Evolutionary conservation across 2,888 invertebrate genomes (phyloP).

Genomic region (Cylloceria caligata): DNA sequence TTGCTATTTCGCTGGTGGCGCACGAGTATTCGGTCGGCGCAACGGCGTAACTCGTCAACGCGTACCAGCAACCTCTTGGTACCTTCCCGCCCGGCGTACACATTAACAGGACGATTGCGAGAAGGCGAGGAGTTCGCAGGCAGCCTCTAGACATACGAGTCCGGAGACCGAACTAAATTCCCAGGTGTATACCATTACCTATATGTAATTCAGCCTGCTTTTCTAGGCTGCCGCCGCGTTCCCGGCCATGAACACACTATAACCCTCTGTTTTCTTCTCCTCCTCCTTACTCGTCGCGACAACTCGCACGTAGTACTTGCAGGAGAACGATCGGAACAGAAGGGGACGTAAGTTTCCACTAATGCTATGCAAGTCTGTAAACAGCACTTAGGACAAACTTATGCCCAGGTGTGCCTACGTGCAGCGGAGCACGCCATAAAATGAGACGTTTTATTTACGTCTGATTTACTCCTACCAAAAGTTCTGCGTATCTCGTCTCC

Average conservation of each 20-base stretch:
- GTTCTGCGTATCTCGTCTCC: not conserved
- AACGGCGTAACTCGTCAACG: conserved; percentile 49
- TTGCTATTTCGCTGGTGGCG: conserved; percentile 28
- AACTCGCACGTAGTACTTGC: conserved; percentile 26
- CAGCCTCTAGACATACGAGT: conserved; percentile 1
- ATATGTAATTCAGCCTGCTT: conserved; percentile 31
- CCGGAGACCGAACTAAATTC: conserved; percentile 57
- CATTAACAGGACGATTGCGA: conserved; percentile 57
- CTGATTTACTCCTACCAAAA: not conserved
- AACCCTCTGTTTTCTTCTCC: conserved; percentile 25
- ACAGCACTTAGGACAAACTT: conserved; percentile 19
- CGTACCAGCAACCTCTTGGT: conserved; percentile 60
- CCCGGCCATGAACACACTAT: not conserved
- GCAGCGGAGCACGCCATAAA: not conserved
- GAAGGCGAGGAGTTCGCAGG: conserved; percentile 12
- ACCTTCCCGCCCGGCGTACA: conserved; percentile 41
- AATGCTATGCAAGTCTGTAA: conserved; percentile 41
- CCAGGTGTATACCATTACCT: conserved; percentile 32
- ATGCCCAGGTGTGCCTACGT: not conserved
- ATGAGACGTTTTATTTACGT: not conserved
- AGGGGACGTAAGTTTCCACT: conserved; percentile 31
- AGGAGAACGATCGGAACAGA: not conserved
- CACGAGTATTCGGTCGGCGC: conserved; percentile 23
- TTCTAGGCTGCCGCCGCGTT: not conserved
- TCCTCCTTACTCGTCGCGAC: conserved; percentile 4